Percentiles rank a stretch among this genome's conserved stretches.
phyloP scores from a whole-genome alignment of 2,888 invertebrate species.

The Cerceris rybyensis region DNA sequence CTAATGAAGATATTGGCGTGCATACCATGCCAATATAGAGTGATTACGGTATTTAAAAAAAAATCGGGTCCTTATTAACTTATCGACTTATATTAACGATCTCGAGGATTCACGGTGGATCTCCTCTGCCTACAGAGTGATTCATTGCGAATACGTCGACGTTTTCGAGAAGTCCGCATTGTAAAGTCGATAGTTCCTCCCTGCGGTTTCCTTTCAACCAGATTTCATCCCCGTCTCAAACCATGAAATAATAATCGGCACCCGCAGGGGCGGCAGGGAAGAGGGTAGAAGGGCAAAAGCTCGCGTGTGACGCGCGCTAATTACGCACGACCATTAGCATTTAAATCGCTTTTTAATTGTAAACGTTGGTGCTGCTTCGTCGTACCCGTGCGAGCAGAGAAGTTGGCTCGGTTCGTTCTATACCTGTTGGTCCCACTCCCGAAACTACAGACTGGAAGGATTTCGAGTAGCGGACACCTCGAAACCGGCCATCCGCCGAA shows the following conservation, averaged over 20 bases:
- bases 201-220: slow-evolving; percentile 30
- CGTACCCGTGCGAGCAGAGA: slow-evolving; percentile 1
- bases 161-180: slow-evolving; percentile 42
- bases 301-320: slow-evolving; percentile 69
- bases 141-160: slow-evolving; percentile 64
- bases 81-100: slow-evolving; percentile 64
- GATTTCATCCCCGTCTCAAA: slow-evolving; percentile 46
- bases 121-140: slow-evolving; percentile 51
- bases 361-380: slow-evolving; percentile 60
- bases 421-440: slow-evolving; percentile 33
- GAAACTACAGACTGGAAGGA: slow-evolving; percentile 40
- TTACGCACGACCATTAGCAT: slow-evolving; percentile 74
- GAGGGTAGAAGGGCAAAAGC: slow-evolving; percentile 38
- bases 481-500: slow-evolving; percentile 68
- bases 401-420: slow-evolving; percentile 9
- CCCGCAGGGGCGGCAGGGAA: slow-evolving; percentile 11
- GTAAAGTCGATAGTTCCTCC: slow-evolving; percentile 57
- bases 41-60: too few species aligned
- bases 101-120: slow-evolving; percentile 19
- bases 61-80: slow-evolving; percentile 5
- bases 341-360: slow-evolving; percentile 76
- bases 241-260: slow-evolving; percentile 66
- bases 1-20: too few species aligned
- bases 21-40: too few species aligned
- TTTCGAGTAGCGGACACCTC: slow-evolving; percentile 70